These are phyloP conservation scores for Drosophila athabasca DNA, from an alignment of 1,140 invertebrate genomes.

Conservation along the genomic window DNA sequence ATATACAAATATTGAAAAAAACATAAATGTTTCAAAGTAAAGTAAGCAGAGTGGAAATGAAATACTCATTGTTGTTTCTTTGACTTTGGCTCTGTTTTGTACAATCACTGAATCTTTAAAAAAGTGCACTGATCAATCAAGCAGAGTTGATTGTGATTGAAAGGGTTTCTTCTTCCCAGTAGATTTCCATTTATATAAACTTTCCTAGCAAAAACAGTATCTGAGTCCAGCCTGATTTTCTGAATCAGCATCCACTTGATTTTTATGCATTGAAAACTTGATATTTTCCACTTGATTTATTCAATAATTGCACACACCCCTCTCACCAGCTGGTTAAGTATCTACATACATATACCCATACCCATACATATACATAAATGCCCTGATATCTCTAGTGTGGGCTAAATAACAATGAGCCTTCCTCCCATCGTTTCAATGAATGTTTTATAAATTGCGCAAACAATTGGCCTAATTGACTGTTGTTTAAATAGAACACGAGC, in stretches of 20 bases:
- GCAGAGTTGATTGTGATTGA: no score
- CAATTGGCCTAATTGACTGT: constrained; percentile 39
- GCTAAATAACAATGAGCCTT: constrained; percentile 14
- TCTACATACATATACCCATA: neutral
- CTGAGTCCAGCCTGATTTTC: constrained; percentile 7
- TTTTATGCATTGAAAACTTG: constrained; percentile 33
- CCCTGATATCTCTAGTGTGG: constrained; percentile 22
- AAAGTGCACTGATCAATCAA: neutral
- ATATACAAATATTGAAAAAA: constrained; percentile 9
- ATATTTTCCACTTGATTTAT: constrained; percentile 70
- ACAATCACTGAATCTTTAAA: no score
- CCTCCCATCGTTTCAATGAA: constrained; percentile 30
- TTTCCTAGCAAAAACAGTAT: neutral
- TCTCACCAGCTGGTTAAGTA: constrained; percentile 24
- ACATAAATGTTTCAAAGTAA: neutral
- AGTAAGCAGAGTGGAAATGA: neutral
- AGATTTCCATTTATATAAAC: no score
- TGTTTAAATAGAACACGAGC: constrained; percentile 33
- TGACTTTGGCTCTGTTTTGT: no score
- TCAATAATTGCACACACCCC: constrained; percentile 38
- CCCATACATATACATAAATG: constrained; percentile 19
- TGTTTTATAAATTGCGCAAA: constrained; percentile 31
- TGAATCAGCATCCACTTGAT: constrained; percentile 10
- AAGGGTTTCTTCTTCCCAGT: no score
- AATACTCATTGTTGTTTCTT: neutral